phyloP scores from a whole-genome alignment of 2,797 vertebrate species.

The Dermochelys coriacea region DNA sequence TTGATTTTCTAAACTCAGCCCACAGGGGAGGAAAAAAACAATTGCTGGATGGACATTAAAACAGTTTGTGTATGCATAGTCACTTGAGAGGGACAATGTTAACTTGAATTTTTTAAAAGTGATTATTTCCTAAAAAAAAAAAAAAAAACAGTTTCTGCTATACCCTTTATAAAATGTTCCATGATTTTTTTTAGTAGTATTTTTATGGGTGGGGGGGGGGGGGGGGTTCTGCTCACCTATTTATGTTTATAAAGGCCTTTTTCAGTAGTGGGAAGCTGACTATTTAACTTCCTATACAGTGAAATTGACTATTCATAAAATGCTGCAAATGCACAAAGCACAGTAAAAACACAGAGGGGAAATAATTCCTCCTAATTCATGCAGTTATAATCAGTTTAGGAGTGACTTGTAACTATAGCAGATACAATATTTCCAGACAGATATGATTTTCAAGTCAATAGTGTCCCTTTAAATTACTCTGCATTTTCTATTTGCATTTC shows the following conservation, averaged over 20 bases:
- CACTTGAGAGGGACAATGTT: conserved; percentile 61
- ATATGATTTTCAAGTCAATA: conserved; percentile 3
- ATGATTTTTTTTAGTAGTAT: conserved; percentile 30
- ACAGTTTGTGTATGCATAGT: conserved; percentile 49
- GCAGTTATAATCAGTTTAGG: neutral
- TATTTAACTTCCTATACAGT: neutral
- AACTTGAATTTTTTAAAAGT: conserved; percentile 42
- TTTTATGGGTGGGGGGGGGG: too few species aligned
- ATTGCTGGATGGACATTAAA: neutral
- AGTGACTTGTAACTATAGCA: conserved; percentile 19
- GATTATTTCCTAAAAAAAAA: neutral
- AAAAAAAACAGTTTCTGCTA: conserved; percentile 37
- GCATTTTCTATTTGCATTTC: neutral
- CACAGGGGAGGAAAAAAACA: conserved; percentile 45
- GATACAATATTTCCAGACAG: conserved; percentile 6
- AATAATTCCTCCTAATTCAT: conserved; percentile 5
- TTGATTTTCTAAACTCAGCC: conserved; percentile 54
- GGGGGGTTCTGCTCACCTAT: neutral
- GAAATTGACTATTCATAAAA: conserved; percentile 54
- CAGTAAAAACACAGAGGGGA: neutral
- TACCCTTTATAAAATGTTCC: neutral
- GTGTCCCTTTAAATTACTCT: neutral
- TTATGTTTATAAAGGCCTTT: neutral
- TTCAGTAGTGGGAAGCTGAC: neutral
- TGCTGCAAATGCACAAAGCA: neutral